Percentiles rank a stretch among this genome's conserved stretches.
phyloP scores from a whole-genome alignment of 2,888 invertebrate species.

The Drosophila neutralis region DNA sequence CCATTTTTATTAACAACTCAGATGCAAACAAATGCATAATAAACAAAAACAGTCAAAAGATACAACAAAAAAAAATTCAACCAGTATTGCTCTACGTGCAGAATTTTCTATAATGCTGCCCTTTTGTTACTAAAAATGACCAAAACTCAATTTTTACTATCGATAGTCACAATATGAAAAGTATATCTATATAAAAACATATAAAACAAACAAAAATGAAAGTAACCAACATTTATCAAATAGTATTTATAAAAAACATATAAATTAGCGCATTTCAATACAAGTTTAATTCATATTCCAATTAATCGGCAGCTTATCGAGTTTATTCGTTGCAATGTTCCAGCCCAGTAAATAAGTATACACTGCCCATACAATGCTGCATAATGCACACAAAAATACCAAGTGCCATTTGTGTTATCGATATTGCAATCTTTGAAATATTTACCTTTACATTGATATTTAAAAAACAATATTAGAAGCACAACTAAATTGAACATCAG shows the following conservation, averaged over 20 bases:
- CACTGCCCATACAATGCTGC: conserved; percentile 16
- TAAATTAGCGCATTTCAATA: not conserved
- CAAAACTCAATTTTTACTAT: not conserved
- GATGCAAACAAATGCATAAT: conserved; percentile 58
- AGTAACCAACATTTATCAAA: too few relatives aligned
- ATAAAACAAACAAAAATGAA: not conserved
- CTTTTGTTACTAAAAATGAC: conserved; percentile 35
- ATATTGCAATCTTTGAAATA: not conserved
- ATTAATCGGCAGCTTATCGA: not conserved
- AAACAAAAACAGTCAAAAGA: conserved; percentile 69
- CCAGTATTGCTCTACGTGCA: conserved; percentile 59
- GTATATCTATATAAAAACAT: not conserved
- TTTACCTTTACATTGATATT: not conserved
- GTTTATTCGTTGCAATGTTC: not conserved
- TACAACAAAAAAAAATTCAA: conserved; percentile 64
- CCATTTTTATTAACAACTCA: conserved; percentile 63
- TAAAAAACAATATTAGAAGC: not conserved
- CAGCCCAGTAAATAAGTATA: not conserved
- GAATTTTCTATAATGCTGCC: conserved; percentile 43
- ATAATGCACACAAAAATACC: conserved; percentile 6
- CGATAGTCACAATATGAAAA: not conserved
- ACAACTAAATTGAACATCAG: not conserved
- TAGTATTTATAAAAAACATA: too few relatives aligned
- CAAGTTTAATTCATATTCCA: not conserved
- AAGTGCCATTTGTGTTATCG: not conserved